Percentiles rank a stretch among this genome's conserved stretches.
Conservation (phyloP, 2,113 vertebrate species). For the Mola mola region DNA sequence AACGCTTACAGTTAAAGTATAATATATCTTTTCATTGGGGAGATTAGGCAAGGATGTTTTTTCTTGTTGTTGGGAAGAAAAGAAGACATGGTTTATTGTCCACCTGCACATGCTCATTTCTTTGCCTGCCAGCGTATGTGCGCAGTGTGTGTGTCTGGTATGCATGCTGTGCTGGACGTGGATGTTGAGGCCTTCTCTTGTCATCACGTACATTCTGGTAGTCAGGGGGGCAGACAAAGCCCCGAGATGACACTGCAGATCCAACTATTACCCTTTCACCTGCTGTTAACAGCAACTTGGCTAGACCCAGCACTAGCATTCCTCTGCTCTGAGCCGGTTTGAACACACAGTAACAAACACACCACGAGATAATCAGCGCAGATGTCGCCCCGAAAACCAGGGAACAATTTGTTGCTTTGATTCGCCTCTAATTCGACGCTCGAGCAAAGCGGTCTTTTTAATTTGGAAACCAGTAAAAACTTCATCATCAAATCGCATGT, state of each 20-base stretch:
- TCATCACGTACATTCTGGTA: slow-evolving; percentile 96
- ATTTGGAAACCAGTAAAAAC: slow-evolving; percentile 67
- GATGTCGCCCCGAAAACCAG: slow-evolving; percentile 43
- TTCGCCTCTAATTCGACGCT: slow-evolving; percentile 56
- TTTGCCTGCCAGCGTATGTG: slow-evolving; percentile 29
- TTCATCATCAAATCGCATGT: slow-evolving; percentile 74
- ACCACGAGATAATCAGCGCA: slow-evolving; percentile 60
- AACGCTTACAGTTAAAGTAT: slow-evolving; percentile 30
- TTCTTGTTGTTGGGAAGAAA: slow-evolving; percentile 44
- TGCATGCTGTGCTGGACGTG: slow-evolving; percentile 49
- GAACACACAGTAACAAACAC: slow-evolving; percentile 77
- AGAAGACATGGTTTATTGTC: slow-evolving; percentile 60
- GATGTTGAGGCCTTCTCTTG: slow-evolving; percentile 81
- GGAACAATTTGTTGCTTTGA: slow-evolving; percentile 40
- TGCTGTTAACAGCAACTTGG: slow-evolving; percentile 93
- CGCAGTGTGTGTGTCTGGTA: slow-evolving; percentile 26
- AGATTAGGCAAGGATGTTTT: slow-evolving; percentile 33
- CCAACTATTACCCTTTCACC: slow-evolving; percentile 93
- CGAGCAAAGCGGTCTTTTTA: slow-evolving; percentile 57
- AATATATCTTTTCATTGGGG: slow-evolving; percentile 54
- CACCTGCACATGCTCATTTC: slow-evolving; percentile 40
- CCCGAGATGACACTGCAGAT: slow-evolving; percentile 89
- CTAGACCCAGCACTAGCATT: slow-evolving; percentile 87
- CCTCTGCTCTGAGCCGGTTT: slow-evolving; percentile 80
- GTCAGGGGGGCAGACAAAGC: slow-evolving; percentile 88